phyloP scores from a whole-genome alignment of 2,113 vertebrate genomes.

The Balaeniceps rex region DNA sequence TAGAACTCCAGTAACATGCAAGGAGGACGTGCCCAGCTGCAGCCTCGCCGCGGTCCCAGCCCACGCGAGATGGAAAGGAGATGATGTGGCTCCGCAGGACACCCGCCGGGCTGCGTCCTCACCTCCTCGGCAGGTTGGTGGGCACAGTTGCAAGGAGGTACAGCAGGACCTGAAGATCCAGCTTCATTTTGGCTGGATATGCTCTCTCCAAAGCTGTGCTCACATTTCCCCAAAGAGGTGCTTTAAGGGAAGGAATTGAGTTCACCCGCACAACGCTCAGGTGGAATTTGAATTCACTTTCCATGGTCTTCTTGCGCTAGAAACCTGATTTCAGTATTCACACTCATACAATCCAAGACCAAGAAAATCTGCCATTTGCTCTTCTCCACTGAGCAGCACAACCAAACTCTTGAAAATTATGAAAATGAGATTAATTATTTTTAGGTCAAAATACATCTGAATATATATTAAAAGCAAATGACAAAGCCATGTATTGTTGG shows the following conservation, averaged over 20 bases:
- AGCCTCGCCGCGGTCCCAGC: rapidly evolving
- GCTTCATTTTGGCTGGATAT: background rate
- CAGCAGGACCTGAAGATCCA: background rate
- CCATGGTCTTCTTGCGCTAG: background rate
- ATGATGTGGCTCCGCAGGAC: rapidly evolving
- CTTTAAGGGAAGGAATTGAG: background rate
- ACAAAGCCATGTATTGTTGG: background rate
- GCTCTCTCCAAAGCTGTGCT: background rate
- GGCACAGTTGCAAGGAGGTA: background rate
- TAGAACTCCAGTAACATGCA: background rate
- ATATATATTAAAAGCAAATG: background rate
- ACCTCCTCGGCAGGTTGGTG: background rate
- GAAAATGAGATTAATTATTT: background rate
- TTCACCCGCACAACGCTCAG: background rate
- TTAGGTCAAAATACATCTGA: background rate
- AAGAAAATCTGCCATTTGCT: background rate
- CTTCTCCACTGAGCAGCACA: background rate
- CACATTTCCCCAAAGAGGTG: background rate
- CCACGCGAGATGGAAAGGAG: rapidly evolving
- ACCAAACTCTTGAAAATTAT: background rate
- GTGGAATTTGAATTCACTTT: background rate
- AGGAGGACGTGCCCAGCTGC: background rate
- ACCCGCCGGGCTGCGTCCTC: background rate
- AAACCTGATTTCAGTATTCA: background rate
- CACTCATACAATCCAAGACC: background rate